These are phyloP conservation scores for Ceratoteleas bidentatus DNA, from an alignment of 1,140 invertebrate species.

Conservation along the genomic window DNA sequence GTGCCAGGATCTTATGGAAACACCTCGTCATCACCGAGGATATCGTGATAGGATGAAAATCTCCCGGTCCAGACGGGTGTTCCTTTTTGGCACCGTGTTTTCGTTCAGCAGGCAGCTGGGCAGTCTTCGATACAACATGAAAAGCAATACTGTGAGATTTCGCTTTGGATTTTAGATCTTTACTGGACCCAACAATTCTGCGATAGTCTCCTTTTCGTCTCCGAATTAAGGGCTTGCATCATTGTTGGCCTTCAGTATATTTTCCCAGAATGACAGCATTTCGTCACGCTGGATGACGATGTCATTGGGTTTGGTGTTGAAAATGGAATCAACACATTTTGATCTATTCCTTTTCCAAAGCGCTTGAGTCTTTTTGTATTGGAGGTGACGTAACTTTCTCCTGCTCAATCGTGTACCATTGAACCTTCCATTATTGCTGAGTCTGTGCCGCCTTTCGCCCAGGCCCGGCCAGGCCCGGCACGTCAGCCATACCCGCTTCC, in stretches of 20 bases:
- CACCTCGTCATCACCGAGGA: background rate
- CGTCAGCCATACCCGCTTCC: slow-evolving; percentile 74
- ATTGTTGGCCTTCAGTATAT: background rate
- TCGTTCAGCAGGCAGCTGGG: background rate
- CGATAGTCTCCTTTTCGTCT: background rate
- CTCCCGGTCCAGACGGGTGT: background rate
- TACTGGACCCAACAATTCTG: background rate
- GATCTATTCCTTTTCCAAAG: background rate
- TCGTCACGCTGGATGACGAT: background rate
- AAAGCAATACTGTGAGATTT: background rate
- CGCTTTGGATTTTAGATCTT: background rate
- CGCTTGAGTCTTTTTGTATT: background rate
- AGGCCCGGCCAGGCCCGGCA: slow-evolving; percentile 77
- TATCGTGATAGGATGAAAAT: slow-evolving; percentile 5
- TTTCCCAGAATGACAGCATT: background rate
- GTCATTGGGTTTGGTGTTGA: background rate
- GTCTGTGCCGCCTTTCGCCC: background rate
- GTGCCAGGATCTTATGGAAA: background rate
- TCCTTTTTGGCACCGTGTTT: background rate
- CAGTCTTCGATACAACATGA: background rate
- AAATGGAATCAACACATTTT: background rate
- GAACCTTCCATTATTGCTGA: no score
- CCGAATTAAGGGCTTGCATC: background rate
- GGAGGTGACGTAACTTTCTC: background rate
- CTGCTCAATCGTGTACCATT: background rate